Evolutionary conservation across 2,888 invertebrate genomes (phyloP), one percentile per base, ranked within the genome.

Genomic region (Xylota segnis): DNA sequence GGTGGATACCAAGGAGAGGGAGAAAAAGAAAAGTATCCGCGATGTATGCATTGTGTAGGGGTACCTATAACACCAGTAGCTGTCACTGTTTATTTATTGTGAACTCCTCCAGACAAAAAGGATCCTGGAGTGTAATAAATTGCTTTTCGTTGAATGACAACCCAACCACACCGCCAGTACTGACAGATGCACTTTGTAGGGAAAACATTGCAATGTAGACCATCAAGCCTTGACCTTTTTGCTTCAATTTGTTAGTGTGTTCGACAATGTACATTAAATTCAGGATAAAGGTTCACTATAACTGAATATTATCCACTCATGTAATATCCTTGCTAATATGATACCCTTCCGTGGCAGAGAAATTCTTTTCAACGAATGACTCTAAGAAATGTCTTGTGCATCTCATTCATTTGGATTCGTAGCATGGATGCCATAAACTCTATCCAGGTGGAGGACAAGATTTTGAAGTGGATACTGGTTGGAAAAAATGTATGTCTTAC

Each of bases 41-140:
- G 66, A 83, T 40, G 50, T 16, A n/a, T 32, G 50, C 23, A 1
- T 23, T 10, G 45, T 16, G 37, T 16, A 45, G 40, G 27, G 61
- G 52, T 18, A 71, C 58, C 74, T 3, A 23, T n/a, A n/a, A n/a
- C n/a, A 78, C 63, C 45, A 70, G 32, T 14, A 63, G 63, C 79
- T 70, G 79, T 84, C 83, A 79, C 75, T 74, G 63, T 84, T 84
- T 84, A 84, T 84, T 75, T 84, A 84, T 79, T 79, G 83, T 70
- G 34, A 50, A 59, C 27, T 70, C 32, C 54, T 75, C 56, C 59
- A 61, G 45, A 18, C 52, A 37, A 54, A 54, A 61, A 78, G 72
- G 65, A 78, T 47, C 72, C 54, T 78, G 47, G 29, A 16, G 9
- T 18, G 79, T 70, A 84, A 82, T 86, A 86, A 81, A 86, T 79